Evolutionary conservation across 1,140 invertebrate species (phyloP).

Genomic region (Neelides sp.): DNA sequence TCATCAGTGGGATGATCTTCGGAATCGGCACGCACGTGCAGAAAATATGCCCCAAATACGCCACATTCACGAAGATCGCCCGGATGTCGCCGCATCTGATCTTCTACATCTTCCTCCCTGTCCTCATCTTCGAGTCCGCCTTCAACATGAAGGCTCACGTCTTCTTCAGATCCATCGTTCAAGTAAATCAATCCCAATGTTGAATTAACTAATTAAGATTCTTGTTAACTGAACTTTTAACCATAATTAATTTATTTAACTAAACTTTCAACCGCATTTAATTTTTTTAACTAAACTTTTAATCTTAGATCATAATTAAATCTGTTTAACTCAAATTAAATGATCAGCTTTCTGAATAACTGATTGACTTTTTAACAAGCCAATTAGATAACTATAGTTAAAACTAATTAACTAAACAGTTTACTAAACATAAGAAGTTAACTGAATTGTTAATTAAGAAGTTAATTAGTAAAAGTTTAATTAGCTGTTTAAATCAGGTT

Average conservation of each 20-base stretch:
- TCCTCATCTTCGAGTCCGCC: slow-evolving; percentile 40
- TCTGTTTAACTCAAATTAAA: too few relatives aligned
- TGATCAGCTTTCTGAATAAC: too few relatives aligned
- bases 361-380: too few relatives aligned
- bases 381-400: background rate
- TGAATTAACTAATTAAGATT: background rate
- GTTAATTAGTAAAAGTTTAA: background rate
- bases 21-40: slow-evolving; percentile 11
- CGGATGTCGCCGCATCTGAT: slow-evolving; percentile 35
- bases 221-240: background rate
- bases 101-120: slow-evolving; percentile 38
- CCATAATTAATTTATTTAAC: background rate
- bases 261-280: background rate
- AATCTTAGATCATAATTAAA: background rate
- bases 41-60: background rate
- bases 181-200: slow-evolving; percentile 15
- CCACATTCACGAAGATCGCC: slow-evolving; percentile 20
- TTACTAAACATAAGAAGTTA: background rate
- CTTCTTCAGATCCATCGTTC: slow-evolving; percentile 35
- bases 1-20: slow-evolving; percentile 24
- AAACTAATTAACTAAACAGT: too few relatives aligned
- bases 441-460: background rate
- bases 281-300: background rate
- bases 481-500: slow-evolving; percentile 35
- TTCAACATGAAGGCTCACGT: slow-evolving; percentile 39